Percentiles rank a stretch among this genome's conserved stretches.
phyloP scores from a whole-genome alignment of 2,113 vertebrate species.

The Pluvianellus socialis region DNA sequence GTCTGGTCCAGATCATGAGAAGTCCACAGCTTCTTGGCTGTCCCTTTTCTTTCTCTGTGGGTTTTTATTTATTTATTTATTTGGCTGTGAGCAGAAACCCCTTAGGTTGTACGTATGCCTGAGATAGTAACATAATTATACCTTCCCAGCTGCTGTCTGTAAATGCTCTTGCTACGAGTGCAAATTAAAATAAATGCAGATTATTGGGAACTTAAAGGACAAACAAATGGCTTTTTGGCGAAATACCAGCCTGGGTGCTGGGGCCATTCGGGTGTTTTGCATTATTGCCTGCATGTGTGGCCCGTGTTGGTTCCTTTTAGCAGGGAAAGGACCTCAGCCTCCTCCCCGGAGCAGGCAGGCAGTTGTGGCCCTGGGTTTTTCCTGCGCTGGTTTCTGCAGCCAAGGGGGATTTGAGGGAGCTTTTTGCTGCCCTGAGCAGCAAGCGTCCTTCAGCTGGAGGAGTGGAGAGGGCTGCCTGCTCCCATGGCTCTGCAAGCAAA shows the following conservation, averaged over 20 bases:
- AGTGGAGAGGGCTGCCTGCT: background rate
- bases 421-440: background rate
- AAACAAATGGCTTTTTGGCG: background rate
- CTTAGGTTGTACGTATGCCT: background rate
- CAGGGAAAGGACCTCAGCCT: background rate
- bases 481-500: background rate
- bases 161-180: background rate
- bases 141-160: background rate
- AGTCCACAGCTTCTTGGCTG: background rate
- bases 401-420: background rate
- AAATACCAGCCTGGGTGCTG: background rate
- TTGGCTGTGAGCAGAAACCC: background rate
- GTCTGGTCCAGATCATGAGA: background rate
- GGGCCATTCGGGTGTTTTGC: background rate
- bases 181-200: slow-evolving; percentile 35
- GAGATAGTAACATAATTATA: slow-evolving; percentile 15
- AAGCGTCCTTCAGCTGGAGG: background rate
- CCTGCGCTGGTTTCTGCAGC: background rate
- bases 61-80: background rate
- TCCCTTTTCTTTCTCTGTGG: background rate
- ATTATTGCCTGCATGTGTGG: background rate
- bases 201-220: background rate
- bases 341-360: background rate
- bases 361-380: background rate
- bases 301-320: background rate